A percentile compares a stretch with the other conserved stretches of the same genome.
These are phyloP conservation scores for Pterobdella sp. DNA, from an alignment of 2,888 invertebrate genomes.

Conservation along the genomic window DNA sequence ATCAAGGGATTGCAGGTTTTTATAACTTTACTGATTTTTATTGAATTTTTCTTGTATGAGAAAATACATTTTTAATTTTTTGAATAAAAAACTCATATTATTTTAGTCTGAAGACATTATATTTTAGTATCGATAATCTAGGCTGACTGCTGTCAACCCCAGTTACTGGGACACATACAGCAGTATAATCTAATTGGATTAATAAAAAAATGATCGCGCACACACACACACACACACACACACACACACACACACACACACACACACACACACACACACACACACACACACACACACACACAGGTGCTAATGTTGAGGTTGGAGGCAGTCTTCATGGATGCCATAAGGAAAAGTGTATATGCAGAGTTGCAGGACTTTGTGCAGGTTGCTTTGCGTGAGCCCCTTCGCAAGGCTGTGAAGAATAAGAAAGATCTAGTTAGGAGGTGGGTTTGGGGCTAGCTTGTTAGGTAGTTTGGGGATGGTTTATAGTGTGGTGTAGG, in stretches of 20 bases:
- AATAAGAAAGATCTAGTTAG: slow-evolving; percentile 88
- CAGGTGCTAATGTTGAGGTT: slow-evolving; percentile 75
- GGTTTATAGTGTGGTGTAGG: not conserved
- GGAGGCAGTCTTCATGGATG: slow-evolving; percentile 89
- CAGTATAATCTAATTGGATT: too few species aligned
- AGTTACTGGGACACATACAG: too few species aligned
- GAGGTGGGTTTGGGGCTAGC: slow-evolving; percentile 41
- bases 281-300: slow-evolving; percentile 16
- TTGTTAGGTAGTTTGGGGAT: not conserved
- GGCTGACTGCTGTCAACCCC: too few species aligned
- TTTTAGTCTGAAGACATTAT: too few species aligned
- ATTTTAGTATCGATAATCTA: too few species aligned
- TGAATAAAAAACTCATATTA: too few species aligned
- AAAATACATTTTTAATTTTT: too few species aligned
- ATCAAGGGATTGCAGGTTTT: slow-evolving; percentile 81
- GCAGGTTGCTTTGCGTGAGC: slow-evolving; percentile 77
- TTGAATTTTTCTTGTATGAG: too few species aligned
- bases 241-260: not conserved
- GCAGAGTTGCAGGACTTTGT: slow-evolving; percentile 94
- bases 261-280: slow-evolving; percentile 16
- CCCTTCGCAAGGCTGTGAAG: slow-evolving; percentile 87
- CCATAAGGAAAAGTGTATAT: slow-evolving; percentile 82
- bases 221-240: slow-evolving; percentile 14
- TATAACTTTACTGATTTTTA: too few species aligned
- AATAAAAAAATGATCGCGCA: too few species aligned